phyloP scores from a whole-genome alignment of 1,140 invertebrate genomes.

The Phthorimaea operculella region DNA sequence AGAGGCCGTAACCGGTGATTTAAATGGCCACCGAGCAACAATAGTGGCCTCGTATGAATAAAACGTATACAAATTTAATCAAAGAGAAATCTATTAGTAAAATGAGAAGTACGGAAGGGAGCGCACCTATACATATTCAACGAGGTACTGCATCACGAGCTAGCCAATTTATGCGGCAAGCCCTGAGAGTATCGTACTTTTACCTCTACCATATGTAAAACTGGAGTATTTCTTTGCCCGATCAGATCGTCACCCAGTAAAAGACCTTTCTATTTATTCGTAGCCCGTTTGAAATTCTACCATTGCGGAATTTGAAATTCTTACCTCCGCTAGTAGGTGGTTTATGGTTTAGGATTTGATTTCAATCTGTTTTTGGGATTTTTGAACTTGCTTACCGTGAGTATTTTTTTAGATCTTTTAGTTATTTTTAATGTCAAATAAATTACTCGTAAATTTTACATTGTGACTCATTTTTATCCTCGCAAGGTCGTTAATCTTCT shows the following conservation, averaged over 20 bases:
- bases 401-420: too few species aligned
- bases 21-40: constrained; percentile 53
- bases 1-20: constrained; percentile 45
- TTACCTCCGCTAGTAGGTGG: neutral
- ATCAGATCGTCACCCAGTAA: constrained; percentile 54
- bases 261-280: constrained; percentile 35
- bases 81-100: constrained; percentile 68
- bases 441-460: too few species aligned
- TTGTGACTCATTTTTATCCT: too few species aligned
- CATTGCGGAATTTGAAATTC: neutral
- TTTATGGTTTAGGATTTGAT: too few species aligned
- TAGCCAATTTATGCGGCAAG: constrained; percentile 62
- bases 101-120: constrained; percentile 67
- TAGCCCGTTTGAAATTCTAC: constrained; percentile 17
- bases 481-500: too few species aligned
- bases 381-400: too few species aligned
- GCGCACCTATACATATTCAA: constrained; percentile 67
- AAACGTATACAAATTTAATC: constrained; percentile 68
- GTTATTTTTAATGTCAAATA: too few species aligned
- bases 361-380: too few species aligned
- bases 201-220: constrained; percentile 62
- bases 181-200: constrained; percentile 61
- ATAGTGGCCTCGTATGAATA: constrained; percentile 61
- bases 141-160: constrained; percentile 65
- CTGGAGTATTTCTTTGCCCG: constrained; percentile 58